Evolutionary conservation across 1,140 invertebrate species (phyloP), one percentile per base, ranked within the genome.

Genomic region (Alviniconcha marisindica): DNA sequence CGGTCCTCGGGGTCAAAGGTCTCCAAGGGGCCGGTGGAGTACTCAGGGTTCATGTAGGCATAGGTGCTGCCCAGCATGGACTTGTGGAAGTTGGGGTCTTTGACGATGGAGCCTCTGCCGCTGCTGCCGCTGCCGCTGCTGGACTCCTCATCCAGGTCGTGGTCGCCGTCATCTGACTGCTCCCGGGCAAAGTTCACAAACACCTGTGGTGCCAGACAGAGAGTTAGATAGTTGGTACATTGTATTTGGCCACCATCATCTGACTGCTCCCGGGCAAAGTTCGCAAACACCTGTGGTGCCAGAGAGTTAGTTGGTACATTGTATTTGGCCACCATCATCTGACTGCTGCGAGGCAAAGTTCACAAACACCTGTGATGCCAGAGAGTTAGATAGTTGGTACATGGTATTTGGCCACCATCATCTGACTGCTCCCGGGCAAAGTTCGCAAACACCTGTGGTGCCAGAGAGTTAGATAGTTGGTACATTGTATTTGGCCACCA

Each of bases 171-270:
- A 33, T 91, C 90, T n/a, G 80, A 85, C 81, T 91, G 90, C 18
- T 89, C 87, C 24, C 85, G 81, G 18, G 87, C 85, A 85, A 91
- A 90, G 54, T 86, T 88, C 48, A 90, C 79, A 84, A 91, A 91
- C 36, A 91, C 88, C 89, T 91, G 36, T 2, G 31, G 63, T 31
- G 15, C 7, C 24, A 60, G 10, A 60, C 7, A 4, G 18, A 60
- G 21, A 4, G 56, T 60, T n/a, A n/a, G 28, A 3, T 24, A 60
- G 28, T 21, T 51, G 48, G 10, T n/a, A n/a, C n/a, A n/a, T n/a
- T n/a, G n/a, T n/a, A n/a, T n/a, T n/a, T 5, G 14, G 3, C 69
- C 56, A 42, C 56, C 56, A 79, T 74, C 63, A 33, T 91, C 90
- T n/a, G 80, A 85, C 81, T 91, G 90, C 18, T 89, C 87, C 24